Evolutionary conservation across 2,113 vertebrate species (phyloP), one percentile per base, ranked within the genome.

Genomic region (Barbus barbus): DNA sequence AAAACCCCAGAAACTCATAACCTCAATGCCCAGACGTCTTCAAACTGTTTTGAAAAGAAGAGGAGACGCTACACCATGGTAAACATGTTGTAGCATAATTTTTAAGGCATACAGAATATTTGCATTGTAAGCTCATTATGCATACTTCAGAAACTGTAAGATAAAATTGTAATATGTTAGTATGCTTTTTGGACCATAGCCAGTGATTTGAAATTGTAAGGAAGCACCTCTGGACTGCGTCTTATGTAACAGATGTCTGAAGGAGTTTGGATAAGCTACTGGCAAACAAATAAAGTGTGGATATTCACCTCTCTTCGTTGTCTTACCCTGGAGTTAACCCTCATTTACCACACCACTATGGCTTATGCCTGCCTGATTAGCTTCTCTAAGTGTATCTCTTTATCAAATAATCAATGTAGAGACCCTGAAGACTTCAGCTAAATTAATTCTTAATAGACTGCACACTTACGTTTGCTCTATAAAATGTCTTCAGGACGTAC

Each of bases 331-430:
- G 20, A 48, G 60, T 81, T 81, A 69, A 81, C 78, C 78, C 60
- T 81, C 78, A 81, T 81, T 81, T 81, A 81, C 41, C 63, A 69
- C 13, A 69, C 18, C 46, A 31, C 26, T 24, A 69, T 69, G 28
- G 44, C 58, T 79, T 63, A 79, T 22, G 9, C 78, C 78, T 69
- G 41, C 61, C 41, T 65, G 78, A 81, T 71, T 71, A 71, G 79
- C 79, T 82, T 71, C 79, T 71, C 22, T 53, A 71, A 82, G 79
- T 82, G 44, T 36, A 71, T 71, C 65, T 82, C 63, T 71, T 81
- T 31, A 81, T 81, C 79, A 81, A 71, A 71, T 81, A 82, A 82
- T 82, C 79, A 82, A 82, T 82, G 46, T 16, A n/a, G 12, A 51
- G 46, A 82, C 63, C 44, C 79, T 51, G 46, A 82, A 82, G 46